A percentile compares a stretch with the other conserved stretches of the same genome.
phyloP scores from a whole-genome alignment of 2,797 vertebrate genomes.

The Furcifer pardalis region DNA sequence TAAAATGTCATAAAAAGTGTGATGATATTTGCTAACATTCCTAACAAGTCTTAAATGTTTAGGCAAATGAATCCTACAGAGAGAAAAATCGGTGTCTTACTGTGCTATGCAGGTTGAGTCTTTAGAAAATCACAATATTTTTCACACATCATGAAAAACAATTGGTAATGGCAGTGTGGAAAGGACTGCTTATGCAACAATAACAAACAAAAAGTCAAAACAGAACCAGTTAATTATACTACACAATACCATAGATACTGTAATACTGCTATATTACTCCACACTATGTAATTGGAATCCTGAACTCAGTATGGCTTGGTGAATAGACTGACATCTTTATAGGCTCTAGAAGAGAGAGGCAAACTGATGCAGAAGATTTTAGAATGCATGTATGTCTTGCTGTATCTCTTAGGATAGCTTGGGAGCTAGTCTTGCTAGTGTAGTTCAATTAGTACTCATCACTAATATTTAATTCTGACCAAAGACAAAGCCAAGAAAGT shows the following conservation, averaged over 20 bases:
- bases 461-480: too few relatives aligned
- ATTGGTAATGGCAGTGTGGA: not conserved
- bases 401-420: too few relatives aligned
- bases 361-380: too few relatives aligned
- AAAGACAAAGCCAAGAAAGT: too few relatives aligned
- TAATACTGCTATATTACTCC: too few relatives aligned
- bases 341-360: too few relatives aligned
- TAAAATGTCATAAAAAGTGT: not conserved
- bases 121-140: not conserved
- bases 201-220: not conserved
- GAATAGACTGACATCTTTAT: too few relatives aligned
- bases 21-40: not conserved
- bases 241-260: not conserved
- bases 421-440: too few relatives aligned
- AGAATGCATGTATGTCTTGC: too few relatives aligned
- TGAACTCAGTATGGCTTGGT: too few relatives aligned
- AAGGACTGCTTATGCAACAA: not conserved
- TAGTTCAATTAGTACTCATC: too few relatives aligned
- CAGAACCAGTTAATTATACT: not conserved
- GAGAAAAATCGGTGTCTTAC: not conserved
- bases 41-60: not conserved
- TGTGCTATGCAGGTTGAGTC: not conserved
- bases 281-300: too few relatives aligned
- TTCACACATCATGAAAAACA: not conserved
- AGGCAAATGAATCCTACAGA: not conserved